Evolutionary conservation across 2,797 vertebrate species (phyloP).

Genomic region (Bradypodion ventrale): DNA sequence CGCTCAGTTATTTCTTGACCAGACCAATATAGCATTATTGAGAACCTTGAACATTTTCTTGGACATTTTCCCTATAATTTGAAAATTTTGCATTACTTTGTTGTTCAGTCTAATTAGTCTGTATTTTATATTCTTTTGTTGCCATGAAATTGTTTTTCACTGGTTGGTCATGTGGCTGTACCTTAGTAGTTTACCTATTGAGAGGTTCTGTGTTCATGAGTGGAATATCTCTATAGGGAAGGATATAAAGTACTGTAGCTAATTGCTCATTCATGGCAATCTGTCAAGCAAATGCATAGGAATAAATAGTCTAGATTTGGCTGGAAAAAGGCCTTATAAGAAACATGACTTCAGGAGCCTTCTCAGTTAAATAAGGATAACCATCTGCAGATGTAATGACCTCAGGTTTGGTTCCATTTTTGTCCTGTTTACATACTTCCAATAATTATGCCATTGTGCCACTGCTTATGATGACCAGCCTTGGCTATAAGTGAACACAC

Average conservation of each 20-base stretch:
- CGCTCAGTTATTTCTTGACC: background rate
- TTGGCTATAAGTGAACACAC: background rate
- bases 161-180: background rate
- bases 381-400: background rate
- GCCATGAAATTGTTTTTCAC: background rate
- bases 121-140: background rate
- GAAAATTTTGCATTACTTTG: background rate
- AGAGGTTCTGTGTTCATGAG: background rate
- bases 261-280: too few species aligned
- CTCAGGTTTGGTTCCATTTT: background rate
- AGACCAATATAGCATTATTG: background rate
- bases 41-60: background rate
- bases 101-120: background rate
- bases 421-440: background rate
- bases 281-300: too few species aligned
- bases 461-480: background rate
- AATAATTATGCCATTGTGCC: background rate
- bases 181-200: background rate
- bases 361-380: background rate
- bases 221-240: background rate
- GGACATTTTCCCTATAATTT: background rate
- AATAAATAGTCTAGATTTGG: background rate
- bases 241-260: background rate
- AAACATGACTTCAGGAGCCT: too few species aligned
- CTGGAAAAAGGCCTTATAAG: background rate